phyloP scores from a whole-genome alignment of 2,888 invertebrate genomes.

The Corbicula japonica region DNA sequence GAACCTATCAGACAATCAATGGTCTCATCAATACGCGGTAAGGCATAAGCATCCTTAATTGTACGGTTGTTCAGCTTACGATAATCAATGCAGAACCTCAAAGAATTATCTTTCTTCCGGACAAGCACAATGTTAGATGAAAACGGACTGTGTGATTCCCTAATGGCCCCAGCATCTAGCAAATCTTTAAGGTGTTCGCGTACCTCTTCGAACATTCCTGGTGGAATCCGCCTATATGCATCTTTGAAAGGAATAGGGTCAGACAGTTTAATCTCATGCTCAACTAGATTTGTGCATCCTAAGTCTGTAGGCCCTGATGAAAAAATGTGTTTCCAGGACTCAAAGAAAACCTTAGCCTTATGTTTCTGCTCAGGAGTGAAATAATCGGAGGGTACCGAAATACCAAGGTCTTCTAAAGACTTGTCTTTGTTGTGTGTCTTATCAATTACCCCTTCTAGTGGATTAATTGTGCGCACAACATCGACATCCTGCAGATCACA shows the following conservation, averaged over 20 bases:
- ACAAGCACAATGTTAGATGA: background rate
- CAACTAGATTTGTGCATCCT: conserved; percentile 4
- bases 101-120: background rate
- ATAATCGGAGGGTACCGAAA: background rate
- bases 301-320: background rate
- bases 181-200: conserved; percentile 6
- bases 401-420: background rate
- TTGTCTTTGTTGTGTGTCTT: background rate
- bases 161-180: conserved; percentile 6
- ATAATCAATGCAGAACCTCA: background rate
- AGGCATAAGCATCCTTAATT: background rate
- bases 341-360: background rate
- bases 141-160: background rate
- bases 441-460: background rate
- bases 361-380: background rate
- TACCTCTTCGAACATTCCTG: conserved; percentile 4
- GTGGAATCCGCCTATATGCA: background rate
- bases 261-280: conserved; percentile 1
- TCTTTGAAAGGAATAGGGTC: conserved; percentile 1
- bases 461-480: background rate
- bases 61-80: background rate
- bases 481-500: conserved; percentile 3
- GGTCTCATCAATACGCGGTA: background rate
- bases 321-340: background rate
- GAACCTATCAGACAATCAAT: conserved; percentile 4